phyloP scores from a whole-genome alignment of 2,888 invertebrate genomes.

The Seira sanloemensis region DNA sequence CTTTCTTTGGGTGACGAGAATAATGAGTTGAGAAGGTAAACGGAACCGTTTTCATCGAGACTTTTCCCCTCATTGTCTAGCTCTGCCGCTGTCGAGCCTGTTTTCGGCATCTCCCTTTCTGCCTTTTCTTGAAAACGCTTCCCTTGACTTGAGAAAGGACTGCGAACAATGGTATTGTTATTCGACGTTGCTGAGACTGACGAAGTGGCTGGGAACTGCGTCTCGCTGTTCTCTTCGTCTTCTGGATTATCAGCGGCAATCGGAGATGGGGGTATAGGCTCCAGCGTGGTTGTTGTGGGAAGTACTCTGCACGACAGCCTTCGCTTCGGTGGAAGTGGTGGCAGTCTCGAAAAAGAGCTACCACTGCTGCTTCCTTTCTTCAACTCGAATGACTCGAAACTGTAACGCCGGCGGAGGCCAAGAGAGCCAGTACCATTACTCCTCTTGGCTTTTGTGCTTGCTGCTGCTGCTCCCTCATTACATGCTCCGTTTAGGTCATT shows the following conservation, averaged over 20 bases:
- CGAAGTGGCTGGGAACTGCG: not conserved
- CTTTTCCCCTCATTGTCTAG: not conserved
- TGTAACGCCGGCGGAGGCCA: constrained; percentile 64
- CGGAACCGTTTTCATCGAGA: not conserved
- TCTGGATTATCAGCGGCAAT: constrained; percentile 29
- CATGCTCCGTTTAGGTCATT: not conserved
- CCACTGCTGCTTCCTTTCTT: constrained; percentile 58
- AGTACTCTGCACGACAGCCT: constrained; percentile 39
- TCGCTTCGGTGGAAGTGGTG: constrained; percentile 10
- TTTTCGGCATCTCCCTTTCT: not conserved
- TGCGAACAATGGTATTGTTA: not conserved
- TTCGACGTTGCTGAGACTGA: not conserved
- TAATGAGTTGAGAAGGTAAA: not conserved
- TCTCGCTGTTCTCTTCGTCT: constrained; percentile 20
- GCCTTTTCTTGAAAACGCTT: not conserved
- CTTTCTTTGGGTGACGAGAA: constrained; percentile 28
- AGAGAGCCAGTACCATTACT: constrained; percentile 56
- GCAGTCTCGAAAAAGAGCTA: constrained; percentile 24
- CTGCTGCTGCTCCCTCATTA: not conserved
- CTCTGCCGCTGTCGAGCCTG: not conserved
- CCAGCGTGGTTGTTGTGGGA: constrained; percentile 45
- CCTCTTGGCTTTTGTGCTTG: constrained; percentile 41
- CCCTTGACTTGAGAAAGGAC: not conserved
- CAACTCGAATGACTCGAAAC: constrained; percentile 57
- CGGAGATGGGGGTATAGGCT: constrained; percentile 60